Percentiles rank a stretch among this genome's conserved stretches.
Evolutionary conservation across 1,140 invertebrate genomes (phyloP).

Genomic region (Aphelenchoides besseyi): DNA sequence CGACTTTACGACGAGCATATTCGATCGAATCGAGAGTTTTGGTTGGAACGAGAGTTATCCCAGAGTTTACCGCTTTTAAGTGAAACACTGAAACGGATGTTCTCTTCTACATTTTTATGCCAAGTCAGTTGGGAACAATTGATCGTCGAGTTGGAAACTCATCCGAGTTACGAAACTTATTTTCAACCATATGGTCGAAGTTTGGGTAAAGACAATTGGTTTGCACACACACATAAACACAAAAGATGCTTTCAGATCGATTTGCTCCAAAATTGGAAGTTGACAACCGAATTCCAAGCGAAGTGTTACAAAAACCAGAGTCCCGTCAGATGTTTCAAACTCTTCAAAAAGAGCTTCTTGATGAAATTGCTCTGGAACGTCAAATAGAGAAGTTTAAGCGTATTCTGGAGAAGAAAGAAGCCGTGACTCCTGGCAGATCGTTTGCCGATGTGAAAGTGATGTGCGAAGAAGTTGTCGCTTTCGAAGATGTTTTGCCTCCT

Average conservation of each 20-base stretch:
- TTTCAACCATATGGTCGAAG: conserved; percentile 38
- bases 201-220: conserved; percentile 23
- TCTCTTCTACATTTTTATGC: conserved; percentile 22
- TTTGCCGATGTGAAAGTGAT: conserved; percentile 81
- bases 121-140: conserved; percentile 32
- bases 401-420: conserved; percentile 81
- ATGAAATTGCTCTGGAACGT: conserved; percentile 60
- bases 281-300: conserved; percentile 39
- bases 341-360: conserved; percentile 25
- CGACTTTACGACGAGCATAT: conserved; percentile 42
- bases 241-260: conserved; percentile 30
- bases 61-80: conserved; percentile 24
- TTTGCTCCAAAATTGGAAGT: conserved; percentile 14
- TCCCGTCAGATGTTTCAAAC: conserved; percentile 30
- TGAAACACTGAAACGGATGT: conserved; percentile 29
- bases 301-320: conserved; percentile 34
- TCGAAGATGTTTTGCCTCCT: conserved; percentile 70
- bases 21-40: conserved; percentile 36
- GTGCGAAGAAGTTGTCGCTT: conserved; percentile 23
- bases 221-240: not conserved
- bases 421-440: conserved; percentile 83
- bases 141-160: conserved; percentile 24
- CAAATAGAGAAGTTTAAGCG: conserved; percentile 80
- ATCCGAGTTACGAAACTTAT: conserved; percentile 33
- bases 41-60: conserved; percentile 42